phyloP scores from a whole-genome alignment of 2,113 vertebrate species.

The Laterallus jamaicensis region DNA sequence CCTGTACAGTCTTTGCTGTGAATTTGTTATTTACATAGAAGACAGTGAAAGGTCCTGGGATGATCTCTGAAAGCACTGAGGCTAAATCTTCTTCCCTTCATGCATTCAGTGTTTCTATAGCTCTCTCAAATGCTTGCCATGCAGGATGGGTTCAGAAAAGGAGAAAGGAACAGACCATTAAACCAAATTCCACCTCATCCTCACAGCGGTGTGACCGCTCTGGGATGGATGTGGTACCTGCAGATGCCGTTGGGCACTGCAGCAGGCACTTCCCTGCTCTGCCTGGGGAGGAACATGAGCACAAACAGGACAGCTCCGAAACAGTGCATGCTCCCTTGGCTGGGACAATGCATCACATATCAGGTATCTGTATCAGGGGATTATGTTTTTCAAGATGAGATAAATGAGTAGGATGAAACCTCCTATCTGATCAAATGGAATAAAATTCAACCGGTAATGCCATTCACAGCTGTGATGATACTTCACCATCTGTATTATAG shows the following conservation, averaged over 20 bases:
- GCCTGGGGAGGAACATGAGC: not conserved
- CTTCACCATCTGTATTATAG: not conserved
- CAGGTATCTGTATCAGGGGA: not conserved
- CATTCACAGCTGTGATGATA: not conserved
- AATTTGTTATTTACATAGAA: not conserved
- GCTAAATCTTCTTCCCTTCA: not conserved
- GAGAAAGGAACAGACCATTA: not conserved
- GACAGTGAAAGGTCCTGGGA: not conserved
- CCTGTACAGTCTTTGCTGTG: not conserved
- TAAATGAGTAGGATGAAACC: slow-evolving; percentile 18
- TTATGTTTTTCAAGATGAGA: not conserved
- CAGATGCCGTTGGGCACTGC: not conserved
- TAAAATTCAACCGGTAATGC: slow-evolving; percentile 3
- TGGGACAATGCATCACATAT: not conserved
- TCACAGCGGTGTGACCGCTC: not conserved
- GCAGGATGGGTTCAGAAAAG: not conserved
- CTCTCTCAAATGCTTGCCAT: not conserved
- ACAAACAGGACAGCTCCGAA: not conserved
- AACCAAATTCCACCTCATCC: not conserved
- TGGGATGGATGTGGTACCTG: not conserved
- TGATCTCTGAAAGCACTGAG: not conserved
- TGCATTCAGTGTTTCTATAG: not conserved
- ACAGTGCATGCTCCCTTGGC: not conserved
- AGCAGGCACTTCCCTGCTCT: not conserved
- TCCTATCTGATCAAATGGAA: not conserved